Evolutionary conservation across 2,888 invertebrate species (phyloP), one percentile per base, ranked within the genome.

Genomic region (Caenorhabditis japonica): DNA sequence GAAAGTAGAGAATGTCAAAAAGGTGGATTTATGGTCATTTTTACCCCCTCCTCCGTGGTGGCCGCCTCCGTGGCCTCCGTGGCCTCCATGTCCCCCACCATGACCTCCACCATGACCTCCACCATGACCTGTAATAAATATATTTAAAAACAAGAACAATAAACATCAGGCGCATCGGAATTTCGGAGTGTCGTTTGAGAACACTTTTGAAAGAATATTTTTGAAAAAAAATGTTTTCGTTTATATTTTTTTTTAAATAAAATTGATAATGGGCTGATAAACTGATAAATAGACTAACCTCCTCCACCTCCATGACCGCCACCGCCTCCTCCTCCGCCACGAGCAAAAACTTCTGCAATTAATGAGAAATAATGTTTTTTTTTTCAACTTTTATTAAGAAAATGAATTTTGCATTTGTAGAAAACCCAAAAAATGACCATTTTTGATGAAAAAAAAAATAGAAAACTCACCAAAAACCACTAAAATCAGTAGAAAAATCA

Each of bases 1-100:
- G n/a, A n/a, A n/a, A n/a, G n/a, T n/a, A n/a, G n/a, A n/a, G n/a
- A n/a, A n/a, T n/a, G n/a, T n/a, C n/a, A n/a, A n/a, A n/a, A n/a
- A n/a, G n/a, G n/a, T n/a, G n/a, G n/a, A n/a, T n/a, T n/a, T n/a
- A n/a, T n/a, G n/a, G n/a, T n/a, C n/a, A n/a, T n/a, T n/a, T n/a
- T n/a, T n/a, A n/a, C n/a, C n/a, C n/a, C n/a, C n/a, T n/a, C n/a
- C n/a, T n/a, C n/a, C n/a, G n/a, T n/a, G n/a, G 4, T 43, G 43
- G 8, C 56, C 56, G 25, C 46, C 44, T 12, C 46, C 58, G 17
- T 61, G 60, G 7, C 56, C 56, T 23, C 56, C 53, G 13, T 47
- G 60, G n/a, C 44, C 56, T 21, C 56, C 53, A 19, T 47, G 47
- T n/a, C 39, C 30, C 10, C 30, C 30, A n/a, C n/a, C 55, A 7